These are phyloP conservation scores for Tetraneura akinire DNA, from an alignment of 1,140 invertebrate species.

Conservation along the genomic window DNA sequence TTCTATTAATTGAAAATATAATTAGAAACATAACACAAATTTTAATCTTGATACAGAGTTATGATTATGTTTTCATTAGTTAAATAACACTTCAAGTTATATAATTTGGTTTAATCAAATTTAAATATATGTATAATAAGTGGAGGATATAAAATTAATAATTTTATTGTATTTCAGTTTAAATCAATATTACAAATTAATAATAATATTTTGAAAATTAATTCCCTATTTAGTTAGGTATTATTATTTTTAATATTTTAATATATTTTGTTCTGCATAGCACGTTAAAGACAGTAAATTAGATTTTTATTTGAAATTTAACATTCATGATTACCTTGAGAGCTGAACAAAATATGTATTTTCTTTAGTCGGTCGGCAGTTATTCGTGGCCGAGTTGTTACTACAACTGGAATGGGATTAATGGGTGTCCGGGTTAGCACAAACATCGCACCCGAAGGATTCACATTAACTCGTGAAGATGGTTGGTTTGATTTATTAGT, in stretches of 20 bases:
- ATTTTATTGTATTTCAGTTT: constrained; percentile 12
- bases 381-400: constrained; percentile 89
- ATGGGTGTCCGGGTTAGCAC: constrained; percentile 93
- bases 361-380: constrained; percentile 87
- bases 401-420: constrained; percentile 84
- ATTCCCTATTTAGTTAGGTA: background rate
- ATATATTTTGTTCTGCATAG: constrained; percentile 34
- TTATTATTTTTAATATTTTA: constrained; percentile 22
- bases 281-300: constrained; percentile 47
- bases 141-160: background rate
- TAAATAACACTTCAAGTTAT: background rate
- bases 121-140: background rate
- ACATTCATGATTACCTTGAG: background rate
- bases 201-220: constrained; percentile 6
- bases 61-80: constrained; percentile 1
- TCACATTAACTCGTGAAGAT: constrained; percentile 87
- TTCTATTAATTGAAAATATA: constrained; percentile 3
- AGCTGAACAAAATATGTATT: constrained; percentile 46
- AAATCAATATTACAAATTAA: background rate
- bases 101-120: background rate
- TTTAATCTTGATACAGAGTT: background rate
- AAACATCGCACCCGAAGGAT: constrained; percentile 85
- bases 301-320: constrained; percentile 20
- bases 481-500: constrained; percentile 96
- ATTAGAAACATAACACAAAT: constrained; percentile 30